Evolutionary conservation across 2,888 invertebrate species (phyloP), one percentile per base, ranked within the genome.

Genomic region (Achlya flavicornis): DNA sequence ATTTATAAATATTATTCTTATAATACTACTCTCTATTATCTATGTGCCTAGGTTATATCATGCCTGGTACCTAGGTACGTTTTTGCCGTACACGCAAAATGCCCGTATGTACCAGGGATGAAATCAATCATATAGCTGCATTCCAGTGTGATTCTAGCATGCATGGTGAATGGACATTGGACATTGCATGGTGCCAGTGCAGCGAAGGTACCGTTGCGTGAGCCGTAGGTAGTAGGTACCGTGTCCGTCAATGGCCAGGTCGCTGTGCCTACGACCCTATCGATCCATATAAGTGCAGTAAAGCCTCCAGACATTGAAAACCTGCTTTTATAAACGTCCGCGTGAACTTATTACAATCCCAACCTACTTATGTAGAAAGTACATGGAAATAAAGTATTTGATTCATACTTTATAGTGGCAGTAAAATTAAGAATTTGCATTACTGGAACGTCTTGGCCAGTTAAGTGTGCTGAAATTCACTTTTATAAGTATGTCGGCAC

Each of bases 211-310:
- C 91, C 90, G 92, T 92, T 92, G 90, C 86, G 77, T 84, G 81
- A 76, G 76, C 73, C 75, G 26, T 26, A 26, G 26, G 74, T 70
- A 73, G 26, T 26, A 26, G 26, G 74, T 70, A 73, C 77, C 75
- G 73, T 69, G 62, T 76, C 80, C 82, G 79, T 85, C 87, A 86
- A 85, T 88, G 86, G 86, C 70, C 80, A 85, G 87, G 89, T 84
- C 85, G 84, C 78, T 75, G 83, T 81, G 86, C 84, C 85, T 87
- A 79, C 87, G 90, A 90, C 91, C 88, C 87, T 90, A 90, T 90
- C 91, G 89, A 89, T 88, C 91, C 88, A 85, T 87, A 87, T 86
- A 87, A 80, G 83, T 77, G 74, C 79, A 78, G 65, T 61, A 68
- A 69, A 67, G 76, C 77, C 78, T 72, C 67, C 67, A 75, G 78